Base-by-base conservation (phyloP, 2,113 vertebrate genomes). In the Onychostoma macrolepis region DNA sequence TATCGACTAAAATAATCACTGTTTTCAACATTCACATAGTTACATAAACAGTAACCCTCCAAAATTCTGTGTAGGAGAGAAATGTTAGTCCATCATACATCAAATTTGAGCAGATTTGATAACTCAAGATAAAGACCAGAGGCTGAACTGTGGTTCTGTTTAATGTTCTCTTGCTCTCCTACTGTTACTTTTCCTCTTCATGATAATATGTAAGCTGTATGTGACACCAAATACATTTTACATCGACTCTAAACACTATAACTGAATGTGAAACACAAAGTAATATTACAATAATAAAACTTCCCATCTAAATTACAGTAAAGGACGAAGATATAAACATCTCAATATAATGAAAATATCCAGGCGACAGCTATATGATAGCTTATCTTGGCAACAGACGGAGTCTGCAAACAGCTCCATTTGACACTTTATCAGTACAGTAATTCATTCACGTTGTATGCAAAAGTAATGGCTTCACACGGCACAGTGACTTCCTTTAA, bases 311-410 rank as follows among this genome's bases (percentile, higher is more conserved):
- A 48, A 24, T 69, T 17, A 43, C 41, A 50, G 43, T 12, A 24
- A 9, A 67, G 5, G 13, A 26, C 53, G 6, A 67, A 38, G 33
- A 41, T 19, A 83, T 50, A 17, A 45, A 71, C 50, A 71, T 83
- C 26, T 36, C 26, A 3, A 71, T 15, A 36, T 33, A 50, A 71
- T 50, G 80, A 45, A 82, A 82, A 26, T 71, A 83, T 83, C 19
- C 26, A 71, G 43, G 63, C 9, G 41, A 82, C 15, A 45, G 80
- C 80, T 65, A 82, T 82, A 82, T 71, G 45, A 83, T 83, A 71
- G 81, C 81, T 83, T 83, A 83, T 48, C 63, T 83, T 71, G 43
- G 19, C 61, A 69, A 48, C 80, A 83, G 80, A 69, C 80, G 0
- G 38, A 45, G 79, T 81, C 79, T 81, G 58, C 79, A 81, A 65